Base-by-base conservation (phyloP, 1,140 invertebrate species). In the Hyphantria cunea region DNA sequence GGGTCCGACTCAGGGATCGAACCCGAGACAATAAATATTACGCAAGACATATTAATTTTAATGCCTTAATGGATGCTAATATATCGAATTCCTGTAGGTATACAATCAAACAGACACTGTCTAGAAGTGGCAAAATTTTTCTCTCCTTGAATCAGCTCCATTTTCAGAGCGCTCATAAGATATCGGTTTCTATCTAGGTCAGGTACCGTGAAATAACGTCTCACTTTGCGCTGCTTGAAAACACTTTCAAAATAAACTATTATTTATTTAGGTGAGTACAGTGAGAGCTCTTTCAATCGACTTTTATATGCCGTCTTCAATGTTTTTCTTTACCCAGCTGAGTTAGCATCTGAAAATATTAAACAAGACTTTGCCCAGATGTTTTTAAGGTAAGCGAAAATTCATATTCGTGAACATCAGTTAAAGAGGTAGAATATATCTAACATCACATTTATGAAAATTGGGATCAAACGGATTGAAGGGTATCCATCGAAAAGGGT, bases 391-490 rank as follows among this genome's bases (percentile, higher is more conserved):
- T 25, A 11, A 11, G 32, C 39, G 13, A 52, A 50, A 50, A 15
- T 14, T 15, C n/a, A n/a, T n/a, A n/a, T n/a, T 25, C 17, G 1
- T 0, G 44, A 25, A 10, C 52, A 14, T 17, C 52, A 54, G 17
- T 25, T 25, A 25, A 54, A 54, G n/a, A 12, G 25, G 17, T 12
- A 13, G n/a, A 31, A 11, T 32, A 54, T 54, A 11, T n/a, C 37
- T 9, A 54, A 54, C 52, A 45, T 54, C 39, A 25, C 17, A 54
- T 54, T 44, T 54, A 44, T 13, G 41, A 44, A 54, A 13, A 17
- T 17, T 51, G 13, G 39, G 12, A 14, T 7, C n/a, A 25, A 25
- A 25, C 17, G 17, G 17, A 25, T 25, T 3, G 17, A 25, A 25
- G 17, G 17, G 17, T 25, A 25, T 37, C 11, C 34, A 37, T 37